Conservation (phyloP, 2,797 vertebrate genomes). For the Agapornis canus region DNA sequence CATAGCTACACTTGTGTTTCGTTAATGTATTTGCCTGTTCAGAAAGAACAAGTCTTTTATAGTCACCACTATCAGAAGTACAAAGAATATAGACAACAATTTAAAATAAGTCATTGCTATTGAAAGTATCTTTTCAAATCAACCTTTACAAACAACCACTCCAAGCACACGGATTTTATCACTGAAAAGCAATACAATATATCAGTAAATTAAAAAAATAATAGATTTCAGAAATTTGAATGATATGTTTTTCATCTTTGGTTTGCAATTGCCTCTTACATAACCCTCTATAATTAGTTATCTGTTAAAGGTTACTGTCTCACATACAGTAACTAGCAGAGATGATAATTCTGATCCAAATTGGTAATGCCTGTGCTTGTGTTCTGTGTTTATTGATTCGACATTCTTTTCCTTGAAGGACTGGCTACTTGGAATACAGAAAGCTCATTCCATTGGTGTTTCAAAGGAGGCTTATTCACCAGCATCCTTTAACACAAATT, state of each 20-base stretch:
- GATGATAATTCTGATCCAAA: neutral
- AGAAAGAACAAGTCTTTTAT: neutral
- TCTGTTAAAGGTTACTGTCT: neutral
- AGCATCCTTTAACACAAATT: neutral
- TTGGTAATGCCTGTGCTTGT: neutral
- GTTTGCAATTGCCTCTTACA: accelerated
- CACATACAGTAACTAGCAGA: neutral
- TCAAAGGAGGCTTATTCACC: neutral
- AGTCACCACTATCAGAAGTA: neutral
- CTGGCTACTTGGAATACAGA: neutral
- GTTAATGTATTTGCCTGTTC: neutral
- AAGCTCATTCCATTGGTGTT: neutral
- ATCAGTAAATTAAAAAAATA: neutral
- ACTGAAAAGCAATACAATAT: neutral
- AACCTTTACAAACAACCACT: neutral
- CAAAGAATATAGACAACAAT: neutral
- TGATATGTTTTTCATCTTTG: neutral
- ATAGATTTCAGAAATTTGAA: neutral
- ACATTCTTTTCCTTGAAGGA: neutral
- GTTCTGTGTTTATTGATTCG: neutral
- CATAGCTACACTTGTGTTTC: neutral
- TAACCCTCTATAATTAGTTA: neutral
- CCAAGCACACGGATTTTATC: neutral
- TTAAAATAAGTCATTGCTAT: neutral
- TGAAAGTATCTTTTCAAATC: neutral